Evolutionary conservation across 2,888 invertebrate species (phyloP), one percentile per base, ranked within the genome.

Genomic region (Hirtodrosophila confusa): DNA sequence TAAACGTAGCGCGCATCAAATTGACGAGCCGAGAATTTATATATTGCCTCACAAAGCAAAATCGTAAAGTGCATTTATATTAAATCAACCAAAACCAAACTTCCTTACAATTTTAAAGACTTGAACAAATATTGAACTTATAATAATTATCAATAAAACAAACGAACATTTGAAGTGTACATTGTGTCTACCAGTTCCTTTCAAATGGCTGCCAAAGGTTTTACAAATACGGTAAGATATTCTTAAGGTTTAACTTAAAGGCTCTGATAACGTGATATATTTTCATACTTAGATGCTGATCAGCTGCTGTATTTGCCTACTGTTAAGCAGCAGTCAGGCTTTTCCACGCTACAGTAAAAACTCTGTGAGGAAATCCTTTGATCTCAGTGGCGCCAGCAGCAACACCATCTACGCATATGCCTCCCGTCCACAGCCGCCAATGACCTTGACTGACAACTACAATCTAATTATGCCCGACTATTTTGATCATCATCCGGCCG

Each of bases 391-490:
- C 1, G 69, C 78, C 2, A 63, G 67, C 24, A 74, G 80, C 8
- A 43, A 57, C 6, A 63, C 82, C 27, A 27, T 67, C 9, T 53
- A 66, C 3, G 82, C 85, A 11, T 87, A 83, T 41, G 82, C 82
- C 0, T 37, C 73, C 4, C 33, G 62, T 0, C 82, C 82, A 9
- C 88, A 88, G 36, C 50, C 51, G 29, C 88, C 88, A 0, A 75
- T 89, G 84, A 35, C 67, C 0, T 65, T 88, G 37, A 88, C 75
- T 0, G 73, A 57, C 29, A 89, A 89, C 48, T 90, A 86, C 23
- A 90, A 90, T 29, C 75, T 79, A 35, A 88, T 90, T 24, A 67
- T 80, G 73, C 77, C 88, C 50, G 88, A 88, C 17, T 89, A 86
- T 36, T 88, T 84, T 12, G 86, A 89, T 33, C 74, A 86, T 47